Base-by-base conservation (phyloP, 2,797 vertebrate genomes). In the Pachyuromys duprasi region DNA sequence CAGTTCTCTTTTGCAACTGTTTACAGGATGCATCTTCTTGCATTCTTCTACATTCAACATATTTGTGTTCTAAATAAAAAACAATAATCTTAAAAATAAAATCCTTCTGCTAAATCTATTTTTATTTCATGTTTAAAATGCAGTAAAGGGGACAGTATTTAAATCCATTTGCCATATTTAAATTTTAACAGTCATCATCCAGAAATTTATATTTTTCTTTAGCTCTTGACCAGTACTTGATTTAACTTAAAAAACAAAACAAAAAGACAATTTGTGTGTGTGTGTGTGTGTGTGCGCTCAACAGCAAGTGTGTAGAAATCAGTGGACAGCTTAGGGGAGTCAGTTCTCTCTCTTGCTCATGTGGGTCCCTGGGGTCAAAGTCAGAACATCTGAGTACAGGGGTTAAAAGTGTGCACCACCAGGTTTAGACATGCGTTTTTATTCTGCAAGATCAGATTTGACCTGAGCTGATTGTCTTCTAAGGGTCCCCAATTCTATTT, bases 401-500 rank as follows among this genome's bases (percentile, higher is more conserved):
- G 31, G 24, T 42, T 67, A 67, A 76, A n/a, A 28, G 18, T 22
- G 3, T 12, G 17, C 3, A 1, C 4, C 39, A 45, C 60, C 39
- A 45, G 18, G 42, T 11, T 83, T 39, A 49, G 6, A 11, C 13
- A 13, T 67, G 42, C 22, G 31, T 49, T 95, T 82, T 91, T 36
- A 93, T 67, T 95, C 57, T 81, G 79, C 17, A 83, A 70, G 76
- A 91, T 94, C 42, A 86, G 42, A 95, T 89, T 20, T 84, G 49
- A 55, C 70, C 17, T 78, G 20, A 49, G 89, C 70, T 65, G 49
- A n/a, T 60, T 86, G 78, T 31, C 24, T 75, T 91, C 89, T 89
- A 95, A 97, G 86, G 5, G 57, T 82, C 69, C 33, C 94, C 57
- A 65, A 92, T 94, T 94, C 53, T 95, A 26, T 97, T 95, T 95